These are phyloP conservation scores for Zaprionus vittiger DNA, from an alignment of 1,140 invertebrate species.

Conservation along the genomic window DNA sequence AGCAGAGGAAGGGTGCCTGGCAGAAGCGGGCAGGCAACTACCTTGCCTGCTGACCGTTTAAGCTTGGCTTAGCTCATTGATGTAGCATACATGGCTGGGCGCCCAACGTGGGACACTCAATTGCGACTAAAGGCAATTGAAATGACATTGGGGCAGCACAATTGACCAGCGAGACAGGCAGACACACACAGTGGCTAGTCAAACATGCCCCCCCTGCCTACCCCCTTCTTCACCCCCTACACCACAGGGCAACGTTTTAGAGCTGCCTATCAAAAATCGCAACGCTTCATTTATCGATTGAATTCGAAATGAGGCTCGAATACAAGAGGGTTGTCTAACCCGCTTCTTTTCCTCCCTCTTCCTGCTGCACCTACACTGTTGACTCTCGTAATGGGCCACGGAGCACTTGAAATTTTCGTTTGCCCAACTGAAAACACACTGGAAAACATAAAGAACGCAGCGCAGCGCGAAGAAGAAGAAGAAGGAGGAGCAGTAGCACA, in stretches of 20 bases:
- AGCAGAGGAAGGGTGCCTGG: not conserved
- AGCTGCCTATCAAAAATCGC: conserved; percentile 43
- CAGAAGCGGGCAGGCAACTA: not conserved
- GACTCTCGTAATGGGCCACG: conserved; percentile 69
- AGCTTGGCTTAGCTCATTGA: not conserved
- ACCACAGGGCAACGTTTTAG: not conserved
- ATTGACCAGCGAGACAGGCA: not conserved
- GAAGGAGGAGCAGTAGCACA: not conserved
- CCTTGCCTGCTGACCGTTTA: not conserved
- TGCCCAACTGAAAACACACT: conserved; percentile 49
- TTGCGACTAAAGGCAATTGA: conserved; percentile 1
- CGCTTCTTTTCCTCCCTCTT: not conserved
- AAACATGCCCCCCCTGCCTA: not conserved
- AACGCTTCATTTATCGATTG: conserved; percentile 79
- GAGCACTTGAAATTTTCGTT: conserved; percentile 63
- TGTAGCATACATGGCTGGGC: not conserved
- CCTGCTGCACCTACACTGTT: conserved; percentile 36
- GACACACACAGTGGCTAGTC: not conserved
- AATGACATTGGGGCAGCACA: not conserved
- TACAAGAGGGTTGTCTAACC: not conserved
- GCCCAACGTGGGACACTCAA: conserved; percentile 1
- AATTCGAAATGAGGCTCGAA: conserved; percentile 66
- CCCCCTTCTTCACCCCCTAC: too few species aligned
- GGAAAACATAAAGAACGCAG: conserved; percentile 40
- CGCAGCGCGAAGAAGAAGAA: not conserved